phyloP scores from a whole-genome alignment of 2,888 invertebrate genomes.

The Patella caerulea region DNA sequence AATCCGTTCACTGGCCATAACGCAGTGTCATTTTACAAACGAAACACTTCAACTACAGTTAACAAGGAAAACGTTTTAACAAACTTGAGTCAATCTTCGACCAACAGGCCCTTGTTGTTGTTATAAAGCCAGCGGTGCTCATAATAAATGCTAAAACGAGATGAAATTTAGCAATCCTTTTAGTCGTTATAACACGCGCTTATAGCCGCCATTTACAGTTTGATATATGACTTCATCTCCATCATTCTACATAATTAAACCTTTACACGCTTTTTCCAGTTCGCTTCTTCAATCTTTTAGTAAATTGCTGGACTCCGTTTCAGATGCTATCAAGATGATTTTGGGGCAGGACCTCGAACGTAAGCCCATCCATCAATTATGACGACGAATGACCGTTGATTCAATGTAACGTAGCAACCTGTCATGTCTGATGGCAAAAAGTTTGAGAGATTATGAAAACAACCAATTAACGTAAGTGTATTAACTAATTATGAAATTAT shows the following conservation, averaged over 20 bases:
- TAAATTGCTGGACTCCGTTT: background rate
- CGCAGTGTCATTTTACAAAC: background rate
- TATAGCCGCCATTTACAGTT: background rate
- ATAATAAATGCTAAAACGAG: background rate
- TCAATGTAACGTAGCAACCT: too few relatives aligned
- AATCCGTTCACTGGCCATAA: background rate
- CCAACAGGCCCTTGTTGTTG: too few relatives aligned
- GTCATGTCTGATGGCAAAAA: too few relatives aligned
- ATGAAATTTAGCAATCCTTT: background rate
- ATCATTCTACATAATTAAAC: background rate
- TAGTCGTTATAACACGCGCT: background rate
- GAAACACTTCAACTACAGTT: background rate
- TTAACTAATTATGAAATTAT: too few relatives aligned
- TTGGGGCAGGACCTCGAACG: background rate
- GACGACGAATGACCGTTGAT: too few relatives aligned
- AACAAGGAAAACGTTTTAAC: conserved; percentile 11
- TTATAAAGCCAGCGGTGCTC: background rate
- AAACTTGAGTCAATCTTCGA: background rate
- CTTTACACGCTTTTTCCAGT: background rate
- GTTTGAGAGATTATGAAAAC: too few relatives aligned
- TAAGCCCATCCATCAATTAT: background rate
- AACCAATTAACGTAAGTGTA: too few relatives aligned
- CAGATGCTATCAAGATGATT: background rate
- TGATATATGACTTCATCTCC: conserved; percentile 5
- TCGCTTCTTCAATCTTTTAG: conserved; percentile 6